Evolutionary conservation across 2,888 invertebrate genomes (phyloP).

Genomic region (Pseudanteris insignis): DNA sequence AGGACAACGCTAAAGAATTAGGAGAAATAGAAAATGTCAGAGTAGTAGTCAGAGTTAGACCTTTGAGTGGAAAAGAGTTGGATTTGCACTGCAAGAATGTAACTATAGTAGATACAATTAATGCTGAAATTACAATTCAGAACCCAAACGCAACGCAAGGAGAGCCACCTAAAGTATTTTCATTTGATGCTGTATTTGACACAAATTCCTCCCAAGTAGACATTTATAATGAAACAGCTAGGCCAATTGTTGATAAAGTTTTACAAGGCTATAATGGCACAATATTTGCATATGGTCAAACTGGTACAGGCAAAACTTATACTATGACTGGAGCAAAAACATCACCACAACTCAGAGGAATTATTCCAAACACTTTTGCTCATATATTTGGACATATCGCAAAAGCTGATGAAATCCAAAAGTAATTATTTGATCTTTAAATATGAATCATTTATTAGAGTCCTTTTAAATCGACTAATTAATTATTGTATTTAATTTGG

Average conservation of each 20-base stretch:
- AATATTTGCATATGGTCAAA: conserved; percentile 89
- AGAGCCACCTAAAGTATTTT: conserved; percentile 88
- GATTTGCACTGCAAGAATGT: conserved; percentile 77
- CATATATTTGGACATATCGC: conserved; percentile 99
- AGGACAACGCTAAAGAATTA: conserved; percentile 69
- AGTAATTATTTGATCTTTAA: conserved; percentile 72
- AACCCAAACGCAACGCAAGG: conserved; percentile 77
- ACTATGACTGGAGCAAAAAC: conserved; percentile 95
- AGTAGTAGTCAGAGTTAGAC: conserved; percentile 94
- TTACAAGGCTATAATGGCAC: conserved; percentile 96
- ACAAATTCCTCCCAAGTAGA: conserved; percentile 88
- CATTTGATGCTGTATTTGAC: conserved; percentile 95
- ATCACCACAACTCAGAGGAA: conserved; percentile 89
- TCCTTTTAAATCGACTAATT: conserved; percentile 18
- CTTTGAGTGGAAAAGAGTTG: conserved; percentile 87
- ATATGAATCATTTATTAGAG: conserved; percentile 1
- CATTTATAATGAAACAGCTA: conserved; percentile 94
- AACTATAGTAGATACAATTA: conserved; percentile 79
- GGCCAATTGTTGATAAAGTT: conserved; percentile 96
- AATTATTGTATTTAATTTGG: background rate
- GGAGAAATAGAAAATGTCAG: conserved; percentile 91
- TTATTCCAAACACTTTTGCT: conserved; percentile 98
- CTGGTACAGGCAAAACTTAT: conserved; percentile 98
- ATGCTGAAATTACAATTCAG: conserved; percentile 80
- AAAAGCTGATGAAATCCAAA: conserved; percentile 88